Conservation (phyloP, 2,888 invertebrate genomes). For the Adelognathus sp. region DNA sequence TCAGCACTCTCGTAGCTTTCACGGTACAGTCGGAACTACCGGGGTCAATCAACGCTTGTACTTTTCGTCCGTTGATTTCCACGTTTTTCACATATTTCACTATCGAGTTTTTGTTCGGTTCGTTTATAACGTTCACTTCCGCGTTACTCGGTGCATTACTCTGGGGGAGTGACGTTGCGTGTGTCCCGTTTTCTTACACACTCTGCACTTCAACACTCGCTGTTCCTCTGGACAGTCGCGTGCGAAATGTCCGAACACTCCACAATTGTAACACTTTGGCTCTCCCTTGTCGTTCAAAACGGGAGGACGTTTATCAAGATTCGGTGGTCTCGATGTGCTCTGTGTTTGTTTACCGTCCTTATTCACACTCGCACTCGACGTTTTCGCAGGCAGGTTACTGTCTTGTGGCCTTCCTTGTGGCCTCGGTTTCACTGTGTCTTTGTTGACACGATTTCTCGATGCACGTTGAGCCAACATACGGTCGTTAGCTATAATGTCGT, state of each 20-base stretch:
- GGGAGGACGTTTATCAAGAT: background rate
- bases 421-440: background rate
- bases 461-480: background rate
- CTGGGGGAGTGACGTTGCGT: constrained; percentile 3
- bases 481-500: background rate
- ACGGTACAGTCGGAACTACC: constrained; percentile 39
- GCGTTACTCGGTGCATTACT: too few species aligned
- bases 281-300: background rate
- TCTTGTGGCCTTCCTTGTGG: too few species aligned
- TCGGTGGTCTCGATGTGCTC: background rate
- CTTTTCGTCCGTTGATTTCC: background rate
- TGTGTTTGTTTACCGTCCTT: too few species aligned
- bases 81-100: constrained; percentile 35
- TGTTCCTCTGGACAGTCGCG: constrained; percentile 19
- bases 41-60: constrained; percentile 27
- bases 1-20: background rate
- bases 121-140: too few species aligned
- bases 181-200: background rate
- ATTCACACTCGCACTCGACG: background rate
- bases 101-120: background rate
- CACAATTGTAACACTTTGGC: constrained; percentile 22
- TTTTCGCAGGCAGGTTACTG: too few species aligned
- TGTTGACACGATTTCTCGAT: background rate
- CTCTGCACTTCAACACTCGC: background rate
- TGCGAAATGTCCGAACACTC: constrained; percentile 2